Percentiles rank a stretch among this genome's conserved stretches.
Conservation (phyloP, 2,888 invertebrate genomes). For the Dryobota labecula region DNA sequence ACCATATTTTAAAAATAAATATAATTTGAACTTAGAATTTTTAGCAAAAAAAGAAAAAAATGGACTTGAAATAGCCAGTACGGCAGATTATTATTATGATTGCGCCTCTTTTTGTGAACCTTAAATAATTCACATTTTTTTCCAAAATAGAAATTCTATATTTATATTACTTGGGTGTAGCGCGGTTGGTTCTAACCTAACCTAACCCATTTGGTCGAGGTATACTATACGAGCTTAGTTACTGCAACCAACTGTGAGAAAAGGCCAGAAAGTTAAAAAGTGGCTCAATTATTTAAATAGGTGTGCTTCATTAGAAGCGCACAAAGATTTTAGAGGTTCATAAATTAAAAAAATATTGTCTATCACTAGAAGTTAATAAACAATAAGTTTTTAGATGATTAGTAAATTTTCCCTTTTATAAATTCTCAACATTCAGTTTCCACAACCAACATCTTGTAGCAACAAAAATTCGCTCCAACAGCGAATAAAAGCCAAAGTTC, state of each 20-base stretch:
- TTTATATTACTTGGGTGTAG: too few species aligned
- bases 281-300: neutral
- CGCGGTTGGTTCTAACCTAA: neutral
- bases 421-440: conserved; percentile 1
- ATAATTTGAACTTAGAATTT: too few species aligned
- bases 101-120: neutral
- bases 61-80: too few species aligned
- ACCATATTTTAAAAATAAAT: too few species aligned
- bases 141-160: too few species aligned
- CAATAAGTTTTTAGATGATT: too few species aligned
- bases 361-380: neutral
- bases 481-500: conserved; percentile 37
- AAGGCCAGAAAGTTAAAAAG: neutral
- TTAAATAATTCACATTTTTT: too few species aligned
- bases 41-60: too few species aligned
- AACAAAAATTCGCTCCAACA: conserved; percentile 12
- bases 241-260: neutral
- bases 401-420: neutral
- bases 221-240: neutral
- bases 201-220: neutral
- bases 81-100: too few species aligned
- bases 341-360: neutral
- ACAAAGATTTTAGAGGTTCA: neutral
- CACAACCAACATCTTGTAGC: conserved; percentile 17
- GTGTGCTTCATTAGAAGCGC: neutral